Percentiles rank a stretch among this genome's conserved stretches.
Evolutionary conservation across 2,888 invertebrate species (phyloP).

Genomic region (Heterodera filipjevi): DNA sequence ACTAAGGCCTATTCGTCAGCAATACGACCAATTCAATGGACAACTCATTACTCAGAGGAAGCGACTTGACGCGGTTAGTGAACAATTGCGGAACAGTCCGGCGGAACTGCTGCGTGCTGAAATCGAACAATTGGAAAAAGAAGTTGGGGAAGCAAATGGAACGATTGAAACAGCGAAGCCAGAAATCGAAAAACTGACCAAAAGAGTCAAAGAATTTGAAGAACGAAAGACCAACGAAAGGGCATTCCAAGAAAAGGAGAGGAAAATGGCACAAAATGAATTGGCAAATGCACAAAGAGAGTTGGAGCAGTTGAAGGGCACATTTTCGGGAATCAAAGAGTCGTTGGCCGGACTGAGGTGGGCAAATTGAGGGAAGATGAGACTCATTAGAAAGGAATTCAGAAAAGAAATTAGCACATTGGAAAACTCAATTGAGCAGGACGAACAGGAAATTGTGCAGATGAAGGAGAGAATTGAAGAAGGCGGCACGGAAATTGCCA

Average conservation of each 20-base stretch:
- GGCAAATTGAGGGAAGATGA: neutral
- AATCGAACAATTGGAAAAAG: constrained; percentile 35
- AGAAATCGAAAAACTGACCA: constrained; percentile 31
- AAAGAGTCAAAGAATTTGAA: constrained; percentile 37
- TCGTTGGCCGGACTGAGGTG: constrained; percentile 24
- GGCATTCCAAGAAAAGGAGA: constrained; percentile 42
- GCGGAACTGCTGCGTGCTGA: constrained; percentile 46
- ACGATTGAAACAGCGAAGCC: constrained; percentile 10
- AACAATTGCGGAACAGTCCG: constrained; percentile 44
- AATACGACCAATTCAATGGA: constrained; percentile 35
- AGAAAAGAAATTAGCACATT: constrained; percentile 38
- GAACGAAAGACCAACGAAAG: constrained; percentile 49
- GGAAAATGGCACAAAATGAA: constrained; percentile 44
- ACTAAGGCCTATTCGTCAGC: constrained; percentile 25
- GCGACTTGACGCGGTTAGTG: constrained; percentile 38
- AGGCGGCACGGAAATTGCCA: constrained; percentile 12
- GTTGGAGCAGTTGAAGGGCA: constrained; percentile 32
- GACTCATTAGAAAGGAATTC: constrained; percentile 11
- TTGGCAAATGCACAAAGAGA: constrained; percentile 41
- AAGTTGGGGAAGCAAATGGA: constrained; percentile 25
- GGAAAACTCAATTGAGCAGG: constrained; percentile 36
- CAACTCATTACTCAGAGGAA: constrained; percentile 24
- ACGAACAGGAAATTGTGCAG: constrained; percentile 26
- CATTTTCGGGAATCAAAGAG: constrained; percentile 34
- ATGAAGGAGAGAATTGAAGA: constrained; percentile 23